These are phyloP conservation scores for Apocheima hispidaria DNA, from an alignment of 2,888 invertebrate genomes.

Conservation along the genomic window DNA sequence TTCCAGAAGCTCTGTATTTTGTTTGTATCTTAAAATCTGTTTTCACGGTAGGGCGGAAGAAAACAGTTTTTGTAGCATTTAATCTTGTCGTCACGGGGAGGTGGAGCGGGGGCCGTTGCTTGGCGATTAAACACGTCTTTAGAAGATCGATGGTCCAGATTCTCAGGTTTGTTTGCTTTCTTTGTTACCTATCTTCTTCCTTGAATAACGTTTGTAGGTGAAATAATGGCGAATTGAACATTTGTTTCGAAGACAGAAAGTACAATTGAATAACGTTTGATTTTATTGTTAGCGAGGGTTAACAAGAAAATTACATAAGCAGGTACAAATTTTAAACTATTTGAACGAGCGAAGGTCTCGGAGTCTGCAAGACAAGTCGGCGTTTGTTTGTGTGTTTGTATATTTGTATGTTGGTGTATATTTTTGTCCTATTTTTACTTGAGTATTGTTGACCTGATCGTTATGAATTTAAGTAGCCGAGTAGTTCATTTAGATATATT, in stretches of 20 bases:
- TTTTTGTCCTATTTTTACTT: too few species aligned
- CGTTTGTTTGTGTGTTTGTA: too few species aligned
- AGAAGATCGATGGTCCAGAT: conserved; percentile 56
- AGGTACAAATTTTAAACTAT: too few species aligned
- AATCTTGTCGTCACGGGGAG: conserved; percentile 58
- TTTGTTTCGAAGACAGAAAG: background rate
- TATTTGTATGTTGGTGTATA: too few species aligned
- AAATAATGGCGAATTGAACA: background rate
- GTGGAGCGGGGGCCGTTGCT: conserved; percentile 52
- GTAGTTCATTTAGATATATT: too few species aligned
- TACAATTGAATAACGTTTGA: too few species aligned
- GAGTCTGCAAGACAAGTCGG: too few species aligned
- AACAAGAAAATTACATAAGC: too few species aligned
- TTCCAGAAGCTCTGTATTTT: conserved; percentile 4
- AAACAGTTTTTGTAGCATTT: conserved; percentile 60
- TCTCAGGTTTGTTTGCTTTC: conserved; percentile 48
- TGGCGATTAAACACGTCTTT: conserved; percentile 68
- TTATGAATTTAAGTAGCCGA: too few species aligned
- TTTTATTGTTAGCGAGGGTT: too few species aligned
- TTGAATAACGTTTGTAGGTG: conserved; percentile 16
- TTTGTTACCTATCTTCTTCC: conserved; percentile 44
- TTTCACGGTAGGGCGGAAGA: conserved; percentile 9
- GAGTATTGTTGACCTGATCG: too few species aligned
- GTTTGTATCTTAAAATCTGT: conserved; percentile 30
- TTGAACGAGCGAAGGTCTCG: too few species aligned